Base-by-base conservation (phyloP, 2,797 vertebrate genomes). In the Pseudocheirus occidentalis region DNA sequence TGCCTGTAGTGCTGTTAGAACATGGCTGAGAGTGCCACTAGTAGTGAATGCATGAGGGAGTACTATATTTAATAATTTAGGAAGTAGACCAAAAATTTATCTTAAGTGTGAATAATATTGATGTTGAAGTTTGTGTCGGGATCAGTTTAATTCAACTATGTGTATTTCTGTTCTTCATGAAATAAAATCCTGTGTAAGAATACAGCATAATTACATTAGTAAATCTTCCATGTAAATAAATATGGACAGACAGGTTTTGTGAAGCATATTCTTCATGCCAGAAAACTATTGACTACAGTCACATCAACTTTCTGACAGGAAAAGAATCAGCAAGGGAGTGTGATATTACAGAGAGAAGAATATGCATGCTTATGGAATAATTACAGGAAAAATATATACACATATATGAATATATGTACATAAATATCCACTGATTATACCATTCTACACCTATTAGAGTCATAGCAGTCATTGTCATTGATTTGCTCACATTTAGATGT, bases 1-100 rank as follows among this genome's bases (percentile, higher is more conserved):
- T 96, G 87, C 95, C 66, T 91, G n/a, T 73, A n/a, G 81, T 95
- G 90, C 56, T 91, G 59, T 73, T 54, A 92, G 3, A 89, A 56
- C 18, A 12, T 40, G n/a, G 59, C 56, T 92, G 27, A 90, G 29
- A 94, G 90, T 95, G 90, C 91, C 96, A 95, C 97, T 94, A 95
- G 95, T 93, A 94, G 89, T 59, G 57, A 96, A 89, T 91, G 46
- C n/a, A 92, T 34, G 54, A 0, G 1, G 31, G 91, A 90, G 58
- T 46, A 14, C 94, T 92, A 13, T 87, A 73, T 93, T 94, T 95
- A 90, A 55, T 92, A 56, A 87, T 93, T 95, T 4, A 93, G 55
- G 56, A 93, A 66, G 92, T 95, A 91, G 29, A 54, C 62, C 21
- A 95, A 94, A 96, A 91, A 93, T 90, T 40, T 29, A 10, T 57